phyloP scores from a whole-genome alignment of 2,797 vertebrate species.

The Dipus sagitta region DNA sequence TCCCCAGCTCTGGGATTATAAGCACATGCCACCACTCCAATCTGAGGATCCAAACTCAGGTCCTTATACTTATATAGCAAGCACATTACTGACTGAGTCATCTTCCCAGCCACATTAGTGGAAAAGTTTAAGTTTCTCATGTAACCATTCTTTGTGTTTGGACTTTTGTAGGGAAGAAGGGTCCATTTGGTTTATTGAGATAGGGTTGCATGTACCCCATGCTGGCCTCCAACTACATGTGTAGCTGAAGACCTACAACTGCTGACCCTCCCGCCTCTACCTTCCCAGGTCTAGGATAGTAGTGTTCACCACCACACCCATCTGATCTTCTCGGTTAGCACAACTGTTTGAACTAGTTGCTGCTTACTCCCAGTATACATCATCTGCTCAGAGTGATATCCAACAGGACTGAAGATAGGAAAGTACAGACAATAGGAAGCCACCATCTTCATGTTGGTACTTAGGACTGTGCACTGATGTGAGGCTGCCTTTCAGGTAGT shows the following conservation, averaged over 20 bases:
- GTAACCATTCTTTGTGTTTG: background rate
- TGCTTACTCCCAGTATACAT: background rate
- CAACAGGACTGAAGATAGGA: conserved; percentile 96
- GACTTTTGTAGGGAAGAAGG: background rate
- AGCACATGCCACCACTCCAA: too few species aligned
- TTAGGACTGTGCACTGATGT: conserved; percentile 97
- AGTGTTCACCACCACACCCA: background rate
- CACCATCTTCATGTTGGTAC: conserved; percentile 95
- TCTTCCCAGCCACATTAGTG: too few species aligned
- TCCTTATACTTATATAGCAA: too few species aligned
- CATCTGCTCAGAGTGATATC: conserved; percentile 64
- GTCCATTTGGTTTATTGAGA: background rate
- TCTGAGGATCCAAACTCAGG: too few species aligned
- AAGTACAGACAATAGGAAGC: conserved; percentile 96
- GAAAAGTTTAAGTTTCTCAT: background rate
- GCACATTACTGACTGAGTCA: too few species aligned
- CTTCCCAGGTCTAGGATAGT: background rate
- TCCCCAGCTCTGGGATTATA: too few species aligned
- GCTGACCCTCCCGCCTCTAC: background rate
- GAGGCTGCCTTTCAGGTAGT: conserved; percentile 95
- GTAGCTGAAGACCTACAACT: background rate
- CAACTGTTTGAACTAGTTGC: background rate
- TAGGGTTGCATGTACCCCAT: too few species aligned
- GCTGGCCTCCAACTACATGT: background rate
- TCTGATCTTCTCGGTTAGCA: background rate